phyloP scores from a whole-genome alignment of 2,113 vertebrate genomes.

The Saiga tatarica region DNA sequence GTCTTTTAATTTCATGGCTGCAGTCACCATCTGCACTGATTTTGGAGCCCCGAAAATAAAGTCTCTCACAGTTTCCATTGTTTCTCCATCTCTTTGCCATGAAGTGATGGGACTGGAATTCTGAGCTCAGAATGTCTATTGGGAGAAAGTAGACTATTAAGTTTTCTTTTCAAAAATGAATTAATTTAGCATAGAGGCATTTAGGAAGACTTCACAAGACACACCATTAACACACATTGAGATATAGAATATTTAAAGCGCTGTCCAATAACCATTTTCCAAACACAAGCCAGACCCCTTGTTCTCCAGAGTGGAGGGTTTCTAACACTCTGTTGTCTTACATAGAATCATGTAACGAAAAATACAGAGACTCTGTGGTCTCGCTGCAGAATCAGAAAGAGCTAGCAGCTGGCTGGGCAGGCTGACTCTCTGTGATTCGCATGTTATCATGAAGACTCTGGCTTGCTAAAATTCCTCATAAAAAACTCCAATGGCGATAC shows the following conservation, averaged over 20 bases:
- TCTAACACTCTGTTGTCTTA: background rate
- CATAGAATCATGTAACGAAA: background rate
- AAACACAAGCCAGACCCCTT: background rate
- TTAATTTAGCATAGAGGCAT: background rate
- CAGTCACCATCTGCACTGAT: background rate
- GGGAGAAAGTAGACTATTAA: background rate
- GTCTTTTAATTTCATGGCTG: background rate
- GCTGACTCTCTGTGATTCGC: background rate
- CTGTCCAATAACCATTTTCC: background rate
- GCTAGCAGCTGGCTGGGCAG: background rate
- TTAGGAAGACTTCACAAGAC: background rate
- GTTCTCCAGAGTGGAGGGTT: background rate
- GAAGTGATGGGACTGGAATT: background rate
- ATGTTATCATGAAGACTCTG: constrained; percentile 4
- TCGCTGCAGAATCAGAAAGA: background rate
- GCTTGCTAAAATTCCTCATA: background rate
- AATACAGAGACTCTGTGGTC: background rate
- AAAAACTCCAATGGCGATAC: background rate
- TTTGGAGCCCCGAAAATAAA: background rate
- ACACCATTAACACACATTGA: background rate
- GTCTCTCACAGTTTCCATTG: background rate
- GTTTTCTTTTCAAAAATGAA: background rate
- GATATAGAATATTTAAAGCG: background rate
- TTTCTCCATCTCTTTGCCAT: background rate
- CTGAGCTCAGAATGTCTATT: background rate